Evolutionary conservation across 2,888 invertebrate genomes (phyloP), one percentile per base, ranked within the genome.

Genomic region (Lithosia quadra): DNA sequence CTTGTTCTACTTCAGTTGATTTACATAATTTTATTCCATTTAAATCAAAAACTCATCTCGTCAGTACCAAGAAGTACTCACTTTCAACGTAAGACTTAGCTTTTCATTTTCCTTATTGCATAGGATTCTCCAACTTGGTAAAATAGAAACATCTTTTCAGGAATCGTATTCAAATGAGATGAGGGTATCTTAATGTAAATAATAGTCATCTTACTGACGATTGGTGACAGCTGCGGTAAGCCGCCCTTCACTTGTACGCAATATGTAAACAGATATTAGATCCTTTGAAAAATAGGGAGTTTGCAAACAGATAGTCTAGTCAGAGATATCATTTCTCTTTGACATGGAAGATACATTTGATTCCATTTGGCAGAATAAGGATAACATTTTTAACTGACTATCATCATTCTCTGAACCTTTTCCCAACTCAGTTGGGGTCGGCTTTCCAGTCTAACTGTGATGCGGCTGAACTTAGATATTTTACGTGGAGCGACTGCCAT

Each of bases 141-240:
- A 68, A 60, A 63, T 57, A 58, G 15, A 71, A 73, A 73, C 53
- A 69, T 67, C 59, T 68, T 61, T 61, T 49, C 18, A 49, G 62
- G 24, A 43, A 18, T 15, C 60, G 24, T 79, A 78, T 78, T 78
- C 77, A 77, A 77, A 78, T 78, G 72, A 79, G 79, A 78, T 79
- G 70, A 72, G 79, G 72, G 74, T 74, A 69, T 74, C 69, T 70
- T 64, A 77, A 77, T 67, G 74, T 69, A 56, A 65, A 71, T 72
- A 76, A 72, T 70, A 70, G 65, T 58, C 56, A 61, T 72, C 67
- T 57, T 77, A 79, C 69, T 72, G 72, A 71, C 70, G 63, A 77
- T 79, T 69, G 70, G 63, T 66, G 67, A 72, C 67, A 71, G 74
- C 72, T 77, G 80, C 57, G 63, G 33, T n/a, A 60, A 74, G 77